A percentile compares a stretch with the other conserved stretches of the same genome.
Conservation (phyloP, 1,140 invertebrate genomes). For the Drosophila sp. region DNA sequence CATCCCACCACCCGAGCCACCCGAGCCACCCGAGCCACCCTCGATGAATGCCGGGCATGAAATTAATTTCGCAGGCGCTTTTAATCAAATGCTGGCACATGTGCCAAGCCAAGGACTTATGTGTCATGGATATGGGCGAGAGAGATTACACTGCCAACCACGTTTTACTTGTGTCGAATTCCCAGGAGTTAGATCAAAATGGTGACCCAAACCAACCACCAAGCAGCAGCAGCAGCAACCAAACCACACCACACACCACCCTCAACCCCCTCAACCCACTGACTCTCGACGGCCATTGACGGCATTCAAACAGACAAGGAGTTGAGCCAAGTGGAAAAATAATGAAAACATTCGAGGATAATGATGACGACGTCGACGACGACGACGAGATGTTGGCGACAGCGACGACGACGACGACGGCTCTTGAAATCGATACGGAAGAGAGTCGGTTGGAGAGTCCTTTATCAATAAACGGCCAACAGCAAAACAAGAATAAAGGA, state of each 20-base stretch:
- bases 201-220: slow-evolving; percentile 46
- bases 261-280: slow-evolving; percentile 9
- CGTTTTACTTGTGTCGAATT: slow-evolving; percentile 54
- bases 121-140: slow-evolving; percentile 54
- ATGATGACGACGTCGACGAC: slow-evolving; percentile 55
- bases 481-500: slow-evolving; percentile 28
- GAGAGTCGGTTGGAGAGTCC: slow-evolving; percentile 18
- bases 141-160: slow-evolving; percentile 29
- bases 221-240: slow-evolving; percentile 14
- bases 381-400: slow-evolving; percentile 7
- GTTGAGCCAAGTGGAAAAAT: slow-evolving; percentile 83
- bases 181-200: slow-evolving; percentile 75
- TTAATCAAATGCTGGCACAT: slow-evolving; percentile 83
- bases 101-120: slow-evolving; percentile 40
- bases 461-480: slow-evolving; percentile 49
- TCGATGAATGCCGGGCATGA: slow-evolving; percentile 26
- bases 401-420: slow-evolving; percentile 17
- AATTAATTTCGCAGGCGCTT: slow-evolving; percentile 76
- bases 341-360: slow-evolving; percentile 82
- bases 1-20: not conserved
- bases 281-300: slow-evolving; percentile 68
- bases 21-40: slow-evolving; percentile 19
- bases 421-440: slow-evolving; percentile 67
- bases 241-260: slow-evolving; percentile 12
- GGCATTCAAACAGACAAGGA: slow-evolving; percentile 82